Conservation (phyloP, 2,113 vertebrate species). For the Cyprinus carpio region DNA sequence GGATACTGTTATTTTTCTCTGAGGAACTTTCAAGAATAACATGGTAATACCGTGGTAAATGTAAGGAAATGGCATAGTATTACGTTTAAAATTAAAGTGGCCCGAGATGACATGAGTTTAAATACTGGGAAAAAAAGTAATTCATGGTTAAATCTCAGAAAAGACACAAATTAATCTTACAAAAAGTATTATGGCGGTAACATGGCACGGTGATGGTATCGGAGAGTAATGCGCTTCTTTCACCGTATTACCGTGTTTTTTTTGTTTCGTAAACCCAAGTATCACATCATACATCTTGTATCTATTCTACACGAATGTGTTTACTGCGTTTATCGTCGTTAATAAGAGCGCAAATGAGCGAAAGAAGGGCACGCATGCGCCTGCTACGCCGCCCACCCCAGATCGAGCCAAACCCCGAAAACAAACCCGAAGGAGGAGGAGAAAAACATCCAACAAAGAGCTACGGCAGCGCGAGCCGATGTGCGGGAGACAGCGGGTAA, state of each 20-base stretch:
- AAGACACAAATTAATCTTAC: not conserved
- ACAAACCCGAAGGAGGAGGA: conserved; percentile 73
- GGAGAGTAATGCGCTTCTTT: not conserved
- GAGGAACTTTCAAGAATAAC: not conserved
- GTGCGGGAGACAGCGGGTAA: conserved; percentile 42
- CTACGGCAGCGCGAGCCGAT: conserved; percentile 56
- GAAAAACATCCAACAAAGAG: conserved; percentile 57
- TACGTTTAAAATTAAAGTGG: not conserved
- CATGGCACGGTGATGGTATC: not conserved
- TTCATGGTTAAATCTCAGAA: not conserved
- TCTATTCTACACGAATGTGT: not conserved
- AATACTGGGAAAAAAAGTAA: not conserved
- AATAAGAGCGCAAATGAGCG: conserved; percentile 63
- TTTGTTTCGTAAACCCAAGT: not conserved
- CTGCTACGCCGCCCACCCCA: conserved; percentile 60
- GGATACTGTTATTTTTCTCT: not conserved
- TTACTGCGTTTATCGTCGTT: conserved; percentile 48
- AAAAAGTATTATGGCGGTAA: not conserved
- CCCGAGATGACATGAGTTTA: not conserved
- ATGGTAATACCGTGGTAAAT: not conserved
- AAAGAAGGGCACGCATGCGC: conserved; percentile 78
- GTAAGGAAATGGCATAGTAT: not conserved
- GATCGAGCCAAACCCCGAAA: conserved; percentile 61
- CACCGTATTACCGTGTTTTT: not conserved
- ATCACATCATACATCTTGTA: not conserved